Evolutionary conservation across 2,888 invertebrate genomes (phyloP), one percentile per base, ranked within the genome.

Genomic region (Dicranocentrus wangi): DNA sequence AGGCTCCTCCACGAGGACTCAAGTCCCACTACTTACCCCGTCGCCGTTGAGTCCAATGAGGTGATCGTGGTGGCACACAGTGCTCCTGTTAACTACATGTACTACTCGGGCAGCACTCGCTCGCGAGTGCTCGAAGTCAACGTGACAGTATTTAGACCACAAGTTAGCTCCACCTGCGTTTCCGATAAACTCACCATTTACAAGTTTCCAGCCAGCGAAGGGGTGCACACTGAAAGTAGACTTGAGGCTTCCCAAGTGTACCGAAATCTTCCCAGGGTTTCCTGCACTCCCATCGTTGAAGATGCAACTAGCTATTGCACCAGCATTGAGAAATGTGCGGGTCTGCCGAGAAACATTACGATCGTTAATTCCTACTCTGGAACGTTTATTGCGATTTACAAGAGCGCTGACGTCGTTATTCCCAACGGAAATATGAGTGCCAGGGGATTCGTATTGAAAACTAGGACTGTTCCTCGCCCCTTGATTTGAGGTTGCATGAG

Each of bases 301-400:
- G 23, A 13, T 2, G 13, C 27, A 1, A 27, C 28, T 21, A 32
- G 13, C 13, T n/a, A 47, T n/a, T 73, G 73, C n/a, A 53, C 19
- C 19, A 47, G 21, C 3, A 47, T 72, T 28, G n/a, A 25, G 7
- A 61, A 63, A 1, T 61, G 53, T 39, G 51, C 39, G 19, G 63
- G 51, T 27, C 32, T 25, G 2, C 65, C 63, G 0, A 21, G 1
- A 8, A 15, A 19, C 10, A 7, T 10, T 19, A 61, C 43, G n/a
- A 15, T 27, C 25, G 27, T 61, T 8, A 8, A 1, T 3, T 19
- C 43, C 27, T 43, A 72, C 5, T 21, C 42, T 10, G 53, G 53
- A 1, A 17, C 61, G 1, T 72, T 72, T n/a, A 39, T 72, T 17
- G 71, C 47, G 8, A 17, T 72, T n/a, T 61, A 61, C 32, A 72